phyloP scores from a whole-genome alignment of 2,888 invertebrate species.

The Poecilobothrus nobilitatus region DNA sequence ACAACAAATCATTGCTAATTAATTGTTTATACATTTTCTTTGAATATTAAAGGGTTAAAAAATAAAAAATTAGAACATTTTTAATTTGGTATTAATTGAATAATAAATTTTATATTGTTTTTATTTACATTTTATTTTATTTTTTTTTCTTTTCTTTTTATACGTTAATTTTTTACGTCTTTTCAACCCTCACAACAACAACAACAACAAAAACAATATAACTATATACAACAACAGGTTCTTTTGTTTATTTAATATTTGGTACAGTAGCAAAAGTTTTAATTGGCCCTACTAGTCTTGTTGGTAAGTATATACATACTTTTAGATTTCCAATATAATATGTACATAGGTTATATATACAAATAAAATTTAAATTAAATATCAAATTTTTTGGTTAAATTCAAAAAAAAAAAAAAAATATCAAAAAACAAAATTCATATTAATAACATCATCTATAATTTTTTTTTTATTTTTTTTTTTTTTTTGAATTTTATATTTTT shows the following conservation, averaged over 20 bases:
- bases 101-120: conserved; percentile 1
- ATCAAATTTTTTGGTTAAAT: no score
- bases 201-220: not conserved
- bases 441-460: no score
- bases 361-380: no score
- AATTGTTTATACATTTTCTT: not conserved
- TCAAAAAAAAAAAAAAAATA: no score
- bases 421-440: no score
- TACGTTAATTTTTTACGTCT: not conserved
- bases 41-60: no score
- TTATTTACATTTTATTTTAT: not conserved
- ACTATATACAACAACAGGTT: conserved; percentile 44
- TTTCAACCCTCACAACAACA: no score
- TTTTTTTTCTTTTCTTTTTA: not conserved
- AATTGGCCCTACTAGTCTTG: conserved; percentile 82
- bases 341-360: no score
- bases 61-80: not conserved
- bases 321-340: no score
- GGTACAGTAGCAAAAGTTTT: conserved; percentile 80
- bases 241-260: conserved; percentile 76
- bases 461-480: not conserved
- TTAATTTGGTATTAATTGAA: not conserved
- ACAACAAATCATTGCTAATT: not conserved
- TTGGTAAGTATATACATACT: conserved; percentile 19
- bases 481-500: not conserved